Evolutionary conservation across 2,888 invertebrate species (phyloP).

Genomic region (Pheosia tremula): DNA sequence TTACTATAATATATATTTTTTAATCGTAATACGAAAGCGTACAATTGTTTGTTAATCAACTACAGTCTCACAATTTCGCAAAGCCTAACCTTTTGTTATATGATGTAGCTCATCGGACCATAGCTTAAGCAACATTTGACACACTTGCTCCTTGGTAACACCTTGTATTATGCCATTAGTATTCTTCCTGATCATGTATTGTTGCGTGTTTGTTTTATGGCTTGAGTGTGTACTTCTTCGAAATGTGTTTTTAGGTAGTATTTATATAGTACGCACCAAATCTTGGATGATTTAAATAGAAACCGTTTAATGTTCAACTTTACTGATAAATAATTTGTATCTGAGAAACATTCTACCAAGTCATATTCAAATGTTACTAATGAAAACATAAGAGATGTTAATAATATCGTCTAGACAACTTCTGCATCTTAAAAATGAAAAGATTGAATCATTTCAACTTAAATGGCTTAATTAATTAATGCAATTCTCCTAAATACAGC

Average conservation of each 20-base stretch:
- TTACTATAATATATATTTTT: too few species aligned
- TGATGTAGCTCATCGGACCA: too few species aligned
- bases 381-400: not conserved
- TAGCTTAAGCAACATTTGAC: too few species aligned
- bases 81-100: too few species aligned
- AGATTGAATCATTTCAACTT: not conserved
- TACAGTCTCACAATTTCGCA: too few species aligned
- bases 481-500: not conserved
- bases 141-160: not conserved
- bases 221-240: not conserved
- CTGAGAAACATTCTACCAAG: not conserved
- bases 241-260: not conserved
- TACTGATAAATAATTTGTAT: not conserved
- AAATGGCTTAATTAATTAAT: slow-evolving; percentile 4
- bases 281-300: not conserved
- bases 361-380: not conserved
- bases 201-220: not conserved
- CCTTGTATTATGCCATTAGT: not conserved
- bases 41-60: too few species aligned
- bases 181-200: not conserved
- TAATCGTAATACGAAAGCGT: too few species aligned
- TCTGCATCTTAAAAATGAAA: not conserved
- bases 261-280: not conserved
- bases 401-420: not conserved
- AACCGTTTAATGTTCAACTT: not conserved